Evolutionary conservation across 2,797 vertebrate genomes (phyloP).

Genomic region (Coendou prehensilis): DNA sequence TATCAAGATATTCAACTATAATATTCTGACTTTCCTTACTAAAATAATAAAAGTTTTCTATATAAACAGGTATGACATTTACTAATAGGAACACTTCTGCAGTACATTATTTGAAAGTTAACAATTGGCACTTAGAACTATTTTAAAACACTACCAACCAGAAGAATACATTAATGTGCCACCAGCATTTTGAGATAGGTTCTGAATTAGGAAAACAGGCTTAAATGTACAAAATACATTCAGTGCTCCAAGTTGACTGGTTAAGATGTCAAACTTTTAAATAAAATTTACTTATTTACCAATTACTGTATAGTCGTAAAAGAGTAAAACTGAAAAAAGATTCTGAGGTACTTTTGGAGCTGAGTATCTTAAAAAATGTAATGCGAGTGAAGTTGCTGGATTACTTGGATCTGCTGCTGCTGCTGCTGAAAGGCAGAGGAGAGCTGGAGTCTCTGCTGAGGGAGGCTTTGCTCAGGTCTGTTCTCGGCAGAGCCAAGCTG

Average conservation of each 20-base stretch:
- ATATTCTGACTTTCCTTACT: constrained; percentile 71
- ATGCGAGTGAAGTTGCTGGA: constrained; percentile 94
- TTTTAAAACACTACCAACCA: constrained; percentile 72
- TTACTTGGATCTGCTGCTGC: constrained; percentile 97
- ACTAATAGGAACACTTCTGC: constrained; percentile 73
- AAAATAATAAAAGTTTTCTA: constrained; percentile 43
- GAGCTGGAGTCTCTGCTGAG: constrained; percentile 97
- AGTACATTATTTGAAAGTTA: constrained; percentile 30
- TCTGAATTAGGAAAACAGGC: constrained; percentile 80
- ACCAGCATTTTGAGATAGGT: constrained; percentile 89
- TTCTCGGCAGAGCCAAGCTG: constrained; percentile 98
- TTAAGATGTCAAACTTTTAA: constrained; percentile 66
- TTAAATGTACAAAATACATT: constrained; percentile 85
- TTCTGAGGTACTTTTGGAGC: constrained; percentile 84
- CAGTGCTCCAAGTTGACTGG: constrained; percentile 87
- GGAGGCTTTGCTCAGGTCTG: constrained; percentile 96
- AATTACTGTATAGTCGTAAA: constrained; percentile 35
- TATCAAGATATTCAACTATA: neutral
- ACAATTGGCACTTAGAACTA: constrained; percentile 69
- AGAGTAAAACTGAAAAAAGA: constrained; percentile 34
- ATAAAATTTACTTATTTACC: constrained; percentile 51
- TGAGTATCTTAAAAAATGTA: constrained; percentile 87
- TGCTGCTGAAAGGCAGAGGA: constrained; percentile 92
- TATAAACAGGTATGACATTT: constrained; percentile 42
- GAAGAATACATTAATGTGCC: constrained; percentile 83